Evolutionary conservation across 2,888 invertebrate genomes (phyloP).

Genomic region (Lasioglossum figueresi): DNA sequence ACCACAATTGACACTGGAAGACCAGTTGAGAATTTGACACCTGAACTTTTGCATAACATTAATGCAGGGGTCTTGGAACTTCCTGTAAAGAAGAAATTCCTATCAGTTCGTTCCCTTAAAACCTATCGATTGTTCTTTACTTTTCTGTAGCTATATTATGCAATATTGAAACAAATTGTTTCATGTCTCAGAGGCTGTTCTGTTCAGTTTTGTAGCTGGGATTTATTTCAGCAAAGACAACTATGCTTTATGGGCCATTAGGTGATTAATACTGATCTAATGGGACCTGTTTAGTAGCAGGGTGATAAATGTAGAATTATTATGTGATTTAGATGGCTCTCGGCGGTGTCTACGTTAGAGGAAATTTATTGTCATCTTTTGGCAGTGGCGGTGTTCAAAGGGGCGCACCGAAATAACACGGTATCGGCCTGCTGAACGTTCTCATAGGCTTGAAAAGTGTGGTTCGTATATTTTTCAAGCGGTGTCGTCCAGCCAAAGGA

Average conservation of each 20-base stretch:
- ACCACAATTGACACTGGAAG: slow-evolving; percentile 66
- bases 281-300: not conserved
- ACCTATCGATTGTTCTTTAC: not conserved
- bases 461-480: slow-evolving; percentile 72
- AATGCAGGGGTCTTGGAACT: slow-evolving; percentile 71
- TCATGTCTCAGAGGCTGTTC: not conserved
- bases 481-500: slow-evolving; percentile 66
- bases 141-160: no score
- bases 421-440: slow-evolving; percentile 41
- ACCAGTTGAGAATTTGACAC: slow-evolving; percentile 73
- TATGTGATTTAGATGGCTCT: not conserved
- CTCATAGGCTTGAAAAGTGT: slow-evolving; percentile 62
- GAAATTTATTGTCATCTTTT: slow-evolving; percentile 39
- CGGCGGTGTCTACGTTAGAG: not conserved
- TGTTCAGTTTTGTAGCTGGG: not conserved
- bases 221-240: not conserved
- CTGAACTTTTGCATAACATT: slow-evolving; percentile 72
- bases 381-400: slow-evolving; percentile 54
- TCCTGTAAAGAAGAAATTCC: slow-evolving; percentile 58
- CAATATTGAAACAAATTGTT: not conserved
- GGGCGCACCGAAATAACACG: slow-evolving; percentile 58
- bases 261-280: not conserved
- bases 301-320: not conserved
- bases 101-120: not conserved
- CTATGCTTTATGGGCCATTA: not conserved